Percentiles rank a stretch among this genome's conserved stretches.
These are phyloP conservation scores for Archegozetes longisetosus DNA, from an alignment of 1,140 invertebrate species.

Conservation along the genomic window DNA sequence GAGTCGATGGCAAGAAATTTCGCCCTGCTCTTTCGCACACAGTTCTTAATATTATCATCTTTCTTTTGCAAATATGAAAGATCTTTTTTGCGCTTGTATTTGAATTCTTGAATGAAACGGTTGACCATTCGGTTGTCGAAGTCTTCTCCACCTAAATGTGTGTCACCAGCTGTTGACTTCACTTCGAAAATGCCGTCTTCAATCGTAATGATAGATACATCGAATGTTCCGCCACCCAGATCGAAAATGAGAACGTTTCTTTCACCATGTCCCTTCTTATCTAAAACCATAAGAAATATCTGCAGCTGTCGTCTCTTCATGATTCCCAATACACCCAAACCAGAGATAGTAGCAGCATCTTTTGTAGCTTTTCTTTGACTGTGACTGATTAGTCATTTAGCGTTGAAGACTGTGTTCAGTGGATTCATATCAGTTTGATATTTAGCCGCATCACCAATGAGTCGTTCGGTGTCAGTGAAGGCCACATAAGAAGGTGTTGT, in stretches of 20 bases:
- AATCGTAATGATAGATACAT: constrained; percentile 87
- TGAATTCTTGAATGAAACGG: constrained; percentile 51
- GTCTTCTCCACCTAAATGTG: constrained; percentile 93
- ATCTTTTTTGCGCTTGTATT: constrained; percentile 93
- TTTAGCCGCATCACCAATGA: constrained; percentile 46
- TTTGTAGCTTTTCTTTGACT: constrained; percentile 22
- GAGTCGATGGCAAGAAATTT: background rate
- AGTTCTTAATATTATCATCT: constrained; percentile 72
- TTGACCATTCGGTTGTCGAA: constrained; percentile 52
- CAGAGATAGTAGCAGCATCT: constrained; percentile 17
- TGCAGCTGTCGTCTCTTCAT: constrained; percentile 53
- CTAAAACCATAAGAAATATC: constrained; percentile 64
- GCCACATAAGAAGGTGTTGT: constrained; percentile 96
- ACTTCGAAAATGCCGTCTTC: constrained; percentile 89
- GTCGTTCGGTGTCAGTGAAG: constrained; percentile 86
- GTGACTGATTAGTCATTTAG: constrained; percentile 30
- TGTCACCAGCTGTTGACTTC: constrained; percentile 93
- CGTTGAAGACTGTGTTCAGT: constrained; percentile 66
- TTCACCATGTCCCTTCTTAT: constrained; percentile 42
- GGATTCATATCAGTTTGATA: constrained; percentile 95
- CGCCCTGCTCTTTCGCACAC: constrained; percentile 68
- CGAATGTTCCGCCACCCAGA: constrained; percentile 92
- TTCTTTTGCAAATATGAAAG: constrained; percentile 69
- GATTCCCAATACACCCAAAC: too few relatives aligned
- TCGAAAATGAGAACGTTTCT: constrained; percentile 55